phyloP scores from a whole-genome alignment of 1,140 invertebrate genomes.

The Ridgeia piscesae region DNA sequence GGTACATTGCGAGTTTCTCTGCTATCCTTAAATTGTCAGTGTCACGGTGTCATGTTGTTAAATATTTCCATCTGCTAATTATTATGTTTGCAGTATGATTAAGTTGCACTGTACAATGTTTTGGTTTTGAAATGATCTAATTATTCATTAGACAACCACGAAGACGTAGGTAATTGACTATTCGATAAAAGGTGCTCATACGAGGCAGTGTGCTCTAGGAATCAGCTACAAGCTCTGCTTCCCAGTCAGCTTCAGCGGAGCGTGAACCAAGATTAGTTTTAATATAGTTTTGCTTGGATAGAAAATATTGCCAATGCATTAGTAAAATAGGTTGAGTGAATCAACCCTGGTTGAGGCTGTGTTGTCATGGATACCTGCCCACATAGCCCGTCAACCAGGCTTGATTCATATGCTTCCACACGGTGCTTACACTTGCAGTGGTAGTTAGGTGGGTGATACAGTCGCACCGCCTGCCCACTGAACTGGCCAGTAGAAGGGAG shows the following conservation, averaged over 20 bases:
- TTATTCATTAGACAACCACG: neutral
- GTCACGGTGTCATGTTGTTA: neutral
- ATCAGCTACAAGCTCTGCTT: neutral
- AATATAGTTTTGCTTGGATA: neutral
- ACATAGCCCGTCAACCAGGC: neutral
- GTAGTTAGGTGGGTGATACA: neutral
- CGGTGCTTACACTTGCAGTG: neutral
- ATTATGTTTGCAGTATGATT: neutral
- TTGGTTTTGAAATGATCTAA: neutral
- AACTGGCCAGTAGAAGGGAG: neutral
- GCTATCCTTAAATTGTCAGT: neutral
- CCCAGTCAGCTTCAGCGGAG: neutral
- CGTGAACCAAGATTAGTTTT: neutral
- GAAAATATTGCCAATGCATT: neutral
- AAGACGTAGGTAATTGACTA: neutral
- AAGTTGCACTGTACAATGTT: neutral
- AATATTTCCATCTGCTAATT: neutral
- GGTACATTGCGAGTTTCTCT: neutral
- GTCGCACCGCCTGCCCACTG: neutral
- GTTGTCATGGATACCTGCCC: neutral
- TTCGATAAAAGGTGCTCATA: neutral
- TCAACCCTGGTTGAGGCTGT: neutral
- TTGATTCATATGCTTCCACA: neutral
- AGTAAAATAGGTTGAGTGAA: neutral
- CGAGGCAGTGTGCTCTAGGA: neutral